Evolutionary conservation across 1,140 invertebrate species (phyloP).

Genomic region (Zophobas morio): DNA sequence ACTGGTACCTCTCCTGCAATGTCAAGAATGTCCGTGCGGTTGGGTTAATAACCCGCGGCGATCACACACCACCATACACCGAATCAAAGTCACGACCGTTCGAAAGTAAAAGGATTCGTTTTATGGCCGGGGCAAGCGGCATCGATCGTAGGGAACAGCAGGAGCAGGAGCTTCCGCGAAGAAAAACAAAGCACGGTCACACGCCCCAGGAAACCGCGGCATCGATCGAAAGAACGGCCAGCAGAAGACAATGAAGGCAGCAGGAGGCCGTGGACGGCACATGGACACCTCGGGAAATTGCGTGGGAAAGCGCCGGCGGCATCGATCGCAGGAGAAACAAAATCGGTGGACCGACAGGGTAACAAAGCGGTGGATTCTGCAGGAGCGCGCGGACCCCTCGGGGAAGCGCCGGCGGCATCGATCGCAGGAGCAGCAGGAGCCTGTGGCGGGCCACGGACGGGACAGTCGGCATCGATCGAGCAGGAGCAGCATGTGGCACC

Average conservation of each 20-base stretch:
- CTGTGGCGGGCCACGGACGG: conserved; percentile 20
- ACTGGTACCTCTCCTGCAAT: conserved; percentile 12
- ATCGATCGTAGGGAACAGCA: neutral
- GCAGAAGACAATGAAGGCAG: too few relatives aligned
- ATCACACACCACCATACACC: conserved; percentile 19
- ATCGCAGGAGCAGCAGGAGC: conserved; percentile 16
- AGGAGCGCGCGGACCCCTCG: neutral
- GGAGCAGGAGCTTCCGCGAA: neutral
- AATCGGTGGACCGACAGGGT: too few relatives aligned
- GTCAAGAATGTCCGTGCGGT: conserved; percentile 36
- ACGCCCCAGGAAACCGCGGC: too few relatives aligned
- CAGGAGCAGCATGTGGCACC: conserved; percentile 45
- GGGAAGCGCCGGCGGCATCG: conserved; percentile 22
- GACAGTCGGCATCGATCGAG: conserved; percentile 44
- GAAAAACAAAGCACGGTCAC: too few relatives aligned
- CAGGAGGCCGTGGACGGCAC: too few relatives aligned
- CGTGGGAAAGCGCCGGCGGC: conserved; percentile 18
- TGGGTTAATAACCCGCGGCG: conserved; percentile 41
- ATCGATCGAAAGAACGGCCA: too few relatives aligned
- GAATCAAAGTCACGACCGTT: conserved; percentile 46
- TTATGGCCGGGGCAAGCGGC: conserved; percentile 14
- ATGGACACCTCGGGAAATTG: neutral
- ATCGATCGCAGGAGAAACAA: conserved; percentile 20
- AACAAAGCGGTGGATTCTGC: too few relatives aligned
- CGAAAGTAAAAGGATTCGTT: conserved; percentile 45